These are phyloP conservation scores for Macrophya annulata DNA, from an alignment of 2,888 invertebrate genomes.

Conservation along the genomic window DNA sequence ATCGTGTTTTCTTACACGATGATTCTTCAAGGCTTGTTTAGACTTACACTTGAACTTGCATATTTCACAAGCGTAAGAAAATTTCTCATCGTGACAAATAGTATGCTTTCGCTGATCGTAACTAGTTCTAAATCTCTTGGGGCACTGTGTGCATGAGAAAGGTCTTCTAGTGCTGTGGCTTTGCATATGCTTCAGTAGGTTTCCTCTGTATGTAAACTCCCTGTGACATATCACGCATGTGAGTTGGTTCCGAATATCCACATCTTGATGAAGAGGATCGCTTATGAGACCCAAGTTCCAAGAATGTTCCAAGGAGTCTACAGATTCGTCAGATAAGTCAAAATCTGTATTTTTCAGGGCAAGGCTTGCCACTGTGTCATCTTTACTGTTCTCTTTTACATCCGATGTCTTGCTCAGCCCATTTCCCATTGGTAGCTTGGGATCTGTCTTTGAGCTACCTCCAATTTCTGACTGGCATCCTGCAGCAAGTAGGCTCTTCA, in stretches of 20 bases:
- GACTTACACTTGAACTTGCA: slow-evolving; percentile 61
- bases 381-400: background rate
- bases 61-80: slow-evolving; percentile 52
- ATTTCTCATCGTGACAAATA: slow-evolving; percentile 16
- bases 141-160: slow-evolving; percentile 21
- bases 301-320: background rate
- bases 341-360: no score
- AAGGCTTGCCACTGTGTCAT: background rate
- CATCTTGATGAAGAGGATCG: background rate
- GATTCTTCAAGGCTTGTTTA: slow-evolving; percentile 61
- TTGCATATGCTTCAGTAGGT: slow-evolving; percentile 63
- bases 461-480: background rate
- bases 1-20: slow-evolving; percentile 61
- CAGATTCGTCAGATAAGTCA: background rate
- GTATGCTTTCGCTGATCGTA: slow-evolving; percentile 58
- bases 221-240: slow-evolving; percentile 58
- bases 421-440: background rate
- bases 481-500: background rate
- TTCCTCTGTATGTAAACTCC: slow-evolving; percentile 59
- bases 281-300: background rate
- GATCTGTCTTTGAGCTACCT: background rate
- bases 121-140: slow-evolving; percentile 56
- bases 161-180: slow-evolving; percentile 60
- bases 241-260: background rate
- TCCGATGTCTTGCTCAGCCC: background rate